phyloP scores from a whole-genome alignment of 2,888 invertebrate species.

The Lasioglossum vierecki region DNA sequence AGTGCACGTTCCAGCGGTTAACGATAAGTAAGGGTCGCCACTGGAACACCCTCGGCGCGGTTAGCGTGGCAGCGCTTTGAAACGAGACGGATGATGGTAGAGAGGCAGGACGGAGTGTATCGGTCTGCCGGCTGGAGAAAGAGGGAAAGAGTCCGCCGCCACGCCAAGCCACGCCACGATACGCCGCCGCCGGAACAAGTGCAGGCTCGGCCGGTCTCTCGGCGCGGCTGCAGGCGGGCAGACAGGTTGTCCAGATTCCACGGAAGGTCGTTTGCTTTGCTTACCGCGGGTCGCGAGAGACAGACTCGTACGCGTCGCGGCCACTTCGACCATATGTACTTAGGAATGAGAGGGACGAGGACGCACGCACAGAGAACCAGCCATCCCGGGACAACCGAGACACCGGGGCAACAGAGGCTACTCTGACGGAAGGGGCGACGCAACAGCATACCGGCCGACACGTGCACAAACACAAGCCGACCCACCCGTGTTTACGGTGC shows the following conservation, averaged over 20 bases:
- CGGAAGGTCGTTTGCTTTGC: conserved; percentile 84
- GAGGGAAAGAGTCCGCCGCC: conserved; percentile 27
- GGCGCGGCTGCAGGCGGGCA: conserved; percentile 77
- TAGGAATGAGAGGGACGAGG: conserved; percentile 47
- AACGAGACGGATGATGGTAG: conserved; percentile 63
- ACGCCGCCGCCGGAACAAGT: conserved; percentile 74
- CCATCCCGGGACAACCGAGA: conserved; percentile 39
- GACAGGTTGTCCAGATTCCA: conserved; percentile 84
- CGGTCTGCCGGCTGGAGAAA: conserved; percentile 11
- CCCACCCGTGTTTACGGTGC: conserved; percentile 48
- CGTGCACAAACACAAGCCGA: conserved; percentile 45
- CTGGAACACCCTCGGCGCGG: conserved; percentile 66
- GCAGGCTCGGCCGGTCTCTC: conserved; percentile 73
- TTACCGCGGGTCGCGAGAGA: conserved; percentile 80
- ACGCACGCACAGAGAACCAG: conserved; percentile 27
- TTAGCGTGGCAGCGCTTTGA: conserved; percentile 48
- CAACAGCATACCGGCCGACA: conserved; percentile 48
- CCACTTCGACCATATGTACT: conserved; percentile 69
- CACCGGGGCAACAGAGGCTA: conserved; percentile 20
- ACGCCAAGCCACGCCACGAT: conserved; percentile 8
- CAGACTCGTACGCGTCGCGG: conserved; percentile 71
- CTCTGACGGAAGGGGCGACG: conserved; percentile 8
- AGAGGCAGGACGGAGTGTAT: conserved; percentile 24
- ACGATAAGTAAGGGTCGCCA: conserved; percentile 71
- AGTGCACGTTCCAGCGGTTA: conserved; percentile 45